phyloP scores from a whole-genome alignment of 2,888 invertebrate genomes.

The Dicroscelio sp. region DNA sequence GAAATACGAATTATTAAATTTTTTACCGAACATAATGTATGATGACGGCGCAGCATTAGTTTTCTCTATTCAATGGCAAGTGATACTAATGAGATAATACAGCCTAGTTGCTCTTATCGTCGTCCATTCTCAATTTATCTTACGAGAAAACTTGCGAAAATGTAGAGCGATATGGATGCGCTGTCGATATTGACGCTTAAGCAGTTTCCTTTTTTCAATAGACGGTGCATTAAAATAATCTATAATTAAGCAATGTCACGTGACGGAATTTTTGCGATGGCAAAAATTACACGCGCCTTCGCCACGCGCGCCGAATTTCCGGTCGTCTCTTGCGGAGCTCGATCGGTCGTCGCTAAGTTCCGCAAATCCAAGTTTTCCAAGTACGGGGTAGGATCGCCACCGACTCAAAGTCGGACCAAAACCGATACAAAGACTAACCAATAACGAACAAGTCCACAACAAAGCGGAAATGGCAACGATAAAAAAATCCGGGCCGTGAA shows the following conservation, averaged over 20 bases:
- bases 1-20: slow-evolving; percentile 49
- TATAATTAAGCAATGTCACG: slow-evolving; percentile 39
- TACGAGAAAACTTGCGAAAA: slow-evolving; percentile 29
- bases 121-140: slow-evolving; percentile 50
- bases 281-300: no score
- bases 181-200: neutral
- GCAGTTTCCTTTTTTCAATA: neutral
- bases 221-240: neutral
- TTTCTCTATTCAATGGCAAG: slow-evolving; percentile 45
- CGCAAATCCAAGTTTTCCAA: no score
- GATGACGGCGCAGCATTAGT: slow-evolving; percentile 46
- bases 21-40: slow-evolving; percentile 36
- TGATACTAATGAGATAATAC: slow-evolving; percentile 60
- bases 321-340: no score
- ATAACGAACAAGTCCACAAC: no score
- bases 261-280: no score
- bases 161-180: neutral
- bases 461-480: no score
- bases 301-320: no score
- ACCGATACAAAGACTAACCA: no score
- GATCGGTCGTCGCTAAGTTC: no score
- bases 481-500: no score
- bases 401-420: no score
- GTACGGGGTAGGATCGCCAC: no score
- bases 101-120: slow-evolving; percentile 50